phyloP scores from a whole-genome alignment of 2,888 invertebrate species.

The Graphium colonna region DNA sequence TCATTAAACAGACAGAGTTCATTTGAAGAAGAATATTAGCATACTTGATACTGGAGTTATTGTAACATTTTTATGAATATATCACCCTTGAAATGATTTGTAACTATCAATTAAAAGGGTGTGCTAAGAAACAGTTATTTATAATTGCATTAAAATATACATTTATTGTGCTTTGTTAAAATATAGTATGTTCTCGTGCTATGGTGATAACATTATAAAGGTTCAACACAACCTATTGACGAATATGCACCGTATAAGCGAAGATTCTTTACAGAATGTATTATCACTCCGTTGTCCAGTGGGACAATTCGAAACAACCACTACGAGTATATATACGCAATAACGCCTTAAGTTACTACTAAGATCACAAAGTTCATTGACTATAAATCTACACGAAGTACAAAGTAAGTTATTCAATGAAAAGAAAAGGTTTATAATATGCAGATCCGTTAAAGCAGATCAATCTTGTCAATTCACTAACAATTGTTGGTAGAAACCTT shows the following conservation, averaged over 20 bases:
- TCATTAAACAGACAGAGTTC: too few relatives aligned
- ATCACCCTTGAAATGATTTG: too few relatives aligned
- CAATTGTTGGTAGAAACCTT: neutral
- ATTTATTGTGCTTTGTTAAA: too few relatives aligned
- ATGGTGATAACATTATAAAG: neutral
- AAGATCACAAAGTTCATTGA: conserved; percentile 70
- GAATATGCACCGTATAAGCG: neutral
- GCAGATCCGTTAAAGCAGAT: neutral
- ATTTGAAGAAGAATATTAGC: too few relatives aligned
- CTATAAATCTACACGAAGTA: conserved; percentile 48
- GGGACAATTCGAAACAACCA: conserved; percentile 19
- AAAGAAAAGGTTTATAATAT: neutral
- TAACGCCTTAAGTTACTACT: conserved; percentile 32
- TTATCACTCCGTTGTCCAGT: neutral
- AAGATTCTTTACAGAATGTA: neutral
- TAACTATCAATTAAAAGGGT: too few relatives aligned
- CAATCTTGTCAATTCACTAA: too few relatives aligned
- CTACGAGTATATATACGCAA: neutral
- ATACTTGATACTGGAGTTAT: too few relatives aligned
- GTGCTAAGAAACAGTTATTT: too few relatives aligned
- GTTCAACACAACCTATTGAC: neutral
- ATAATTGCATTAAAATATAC: too few relatives aligned
- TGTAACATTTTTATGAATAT: too few relatives aligned
- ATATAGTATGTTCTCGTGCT: too few relatives aligned
- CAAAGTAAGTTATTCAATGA: neutral